Base-by-base conservation (phyloP, 2,113 vertebrate species). In the Thryonomys swinderianus region DNA sequence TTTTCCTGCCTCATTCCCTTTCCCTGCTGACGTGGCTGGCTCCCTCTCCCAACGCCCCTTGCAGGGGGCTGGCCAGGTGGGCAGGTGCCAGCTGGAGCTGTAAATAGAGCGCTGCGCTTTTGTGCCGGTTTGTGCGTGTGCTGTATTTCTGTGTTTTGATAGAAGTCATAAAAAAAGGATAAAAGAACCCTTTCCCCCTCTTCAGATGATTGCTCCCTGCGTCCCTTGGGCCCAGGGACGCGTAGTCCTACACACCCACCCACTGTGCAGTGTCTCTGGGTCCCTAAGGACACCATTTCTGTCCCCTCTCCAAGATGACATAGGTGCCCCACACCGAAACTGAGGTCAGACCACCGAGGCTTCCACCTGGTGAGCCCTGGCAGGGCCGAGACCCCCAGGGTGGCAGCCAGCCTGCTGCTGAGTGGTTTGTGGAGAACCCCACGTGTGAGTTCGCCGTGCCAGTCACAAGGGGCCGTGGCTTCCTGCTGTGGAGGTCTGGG, bases 121-220 rank as follows among this genome's bases (percentile, higher is more conserved):
- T 98, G 99, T 99, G 99, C 99, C 98, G 98, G 99, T 99, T 99
- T 99, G 99, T 99, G 99, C 97, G 98, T 99, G 99, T 99, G 99
- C 98, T 99, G 99, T 99, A 99, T 99, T 99, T 99, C 98, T 99
- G 99, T 99, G 99, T 99, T 99, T 99, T 99, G 99, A 99, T 99
- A 99, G 98, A 99, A 98, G 98, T 99, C 98, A 98, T 98, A 98
- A 66, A 98, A 98, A 98, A 98, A 96, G 88, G 95, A 96, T 88
- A 96, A 96, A 93, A 94, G 73, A 94, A 94, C n/a, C 55, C 80
- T 45, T 32, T 42, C 59, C 57, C 9, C n/a, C 55, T 21, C 18
- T 88, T 82, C 73, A 20, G 51, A 32, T 90, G 92, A 48, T 34
- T 74, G 57, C 59, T 55, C 59, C 85, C 67, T 79, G 85, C 91